Conservation (phyloP, 2,888 invertebrate genomes). For the Diarsia dahlii region DNA sequence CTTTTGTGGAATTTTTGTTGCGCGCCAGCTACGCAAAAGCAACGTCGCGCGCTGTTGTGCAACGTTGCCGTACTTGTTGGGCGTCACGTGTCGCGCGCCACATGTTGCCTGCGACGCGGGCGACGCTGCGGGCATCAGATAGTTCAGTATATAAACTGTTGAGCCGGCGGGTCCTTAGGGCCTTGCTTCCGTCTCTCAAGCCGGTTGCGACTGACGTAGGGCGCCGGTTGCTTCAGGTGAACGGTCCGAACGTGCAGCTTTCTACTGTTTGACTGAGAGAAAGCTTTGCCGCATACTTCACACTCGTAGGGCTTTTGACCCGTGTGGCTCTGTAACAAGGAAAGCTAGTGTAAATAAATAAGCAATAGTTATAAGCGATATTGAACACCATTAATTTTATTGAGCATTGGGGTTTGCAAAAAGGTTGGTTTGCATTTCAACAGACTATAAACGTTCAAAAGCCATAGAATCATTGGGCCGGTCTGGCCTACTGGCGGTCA, state of each 20-base stretch:
- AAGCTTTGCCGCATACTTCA: slow-evolving; percentile 73
- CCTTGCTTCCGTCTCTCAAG: slow-evolving; percentile 51
- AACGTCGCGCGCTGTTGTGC: too few species aligned
- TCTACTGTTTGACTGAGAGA: slow-evolving; percentile 75
- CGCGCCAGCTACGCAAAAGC: too few species aligned
- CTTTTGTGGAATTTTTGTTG: too few species aligned
- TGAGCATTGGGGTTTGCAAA: not conserved
- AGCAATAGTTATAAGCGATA: too few species aligned
- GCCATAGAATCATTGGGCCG: too few species aligned
- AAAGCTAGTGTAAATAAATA: not conserved
- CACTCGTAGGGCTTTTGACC: slow-evolving; percentile 69
- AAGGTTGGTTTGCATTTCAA: not conserved
- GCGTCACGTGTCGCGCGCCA: too few species aligned
- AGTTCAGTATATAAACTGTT: slow-evolving; percentile 36
- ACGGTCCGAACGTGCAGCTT: slow-evolving; percentile 75
- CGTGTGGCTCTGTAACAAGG: slow-evolving; percentile 69
- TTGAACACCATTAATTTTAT: too few species aligned
- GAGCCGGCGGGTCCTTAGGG: slow-evolving; percentile 20
- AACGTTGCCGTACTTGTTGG: too few species aligned
- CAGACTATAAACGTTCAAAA: not conserved
- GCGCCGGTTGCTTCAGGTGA: slow-evolving; percentile 76
- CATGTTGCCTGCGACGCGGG: too few species aligned
- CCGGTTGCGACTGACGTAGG: slow-evolving; percentile 76
- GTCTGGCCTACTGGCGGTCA: too few species aligned
- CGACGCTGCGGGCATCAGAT: too few species aligned